Evolutionary conservation across 1,140 invertebrate genomes (phyloP).

Genomic region (Brachionus calyciflorus): DNA sequence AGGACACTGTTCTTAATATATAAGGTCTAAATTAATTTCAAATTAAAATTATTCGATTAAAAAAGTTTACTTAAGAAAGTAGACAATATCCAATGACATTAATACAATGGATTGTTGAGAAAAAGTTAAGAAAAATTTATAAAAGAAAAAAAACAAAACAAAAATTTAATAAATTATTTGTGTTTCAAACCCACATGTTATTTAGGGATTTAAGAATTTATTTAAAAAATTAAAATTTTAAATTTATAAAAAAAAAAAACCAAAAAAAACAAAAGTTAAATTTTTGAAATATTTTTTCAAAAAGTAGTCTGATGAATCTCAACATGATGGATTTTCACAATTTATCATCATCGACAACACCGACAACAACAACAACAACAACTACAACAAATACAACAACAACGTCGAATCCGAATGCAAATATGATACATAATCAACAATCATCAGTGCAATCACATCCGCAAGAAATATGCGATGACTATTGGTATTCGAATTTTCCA

Average conservation of each 20-base stretch:
- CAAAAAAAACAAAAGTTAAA: too few species aligned
- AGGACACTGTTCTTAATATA: too few species aligned
- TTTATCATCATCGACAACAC: neutral
- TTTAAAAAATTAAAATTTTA: too few species aligned
- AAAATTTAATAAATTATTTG: neutral
- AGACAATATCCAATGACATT: too few species aligned
- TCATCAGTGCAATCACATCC: neutral
- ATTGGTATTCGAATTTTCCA: neutral
- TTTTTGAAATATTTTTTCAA: too few species aligned
- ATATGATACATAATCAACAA: too few species aligned
- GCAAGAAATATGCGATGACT: neutral
- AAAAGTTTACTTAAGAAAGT: too few species aligned
- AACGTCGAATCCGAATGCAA: too few species aligned
- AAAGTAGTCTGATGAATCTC: conserved; percentile 5
- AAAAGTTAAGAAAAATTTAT: neutral
- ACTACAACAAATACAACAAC: neutral
- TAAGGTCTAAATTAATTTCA: too few species aligned
- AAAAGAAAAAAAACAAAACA: neutral
- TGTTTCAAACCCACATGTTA: too few species aligned
- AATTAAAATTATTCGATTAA: too few species aligned
- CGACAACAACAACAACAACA: neutral
- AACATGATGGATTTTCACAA: conserved; percentile 32
- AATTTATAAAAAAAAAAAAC: neutral
- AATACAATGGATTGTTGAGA: neutral
- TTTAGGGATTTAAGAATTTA: too few species aligned